Evolutionary conservation across 2,113 vertebrate species (phyloP).

Genomic region (Brachionichthys hirsutus): DNA sequence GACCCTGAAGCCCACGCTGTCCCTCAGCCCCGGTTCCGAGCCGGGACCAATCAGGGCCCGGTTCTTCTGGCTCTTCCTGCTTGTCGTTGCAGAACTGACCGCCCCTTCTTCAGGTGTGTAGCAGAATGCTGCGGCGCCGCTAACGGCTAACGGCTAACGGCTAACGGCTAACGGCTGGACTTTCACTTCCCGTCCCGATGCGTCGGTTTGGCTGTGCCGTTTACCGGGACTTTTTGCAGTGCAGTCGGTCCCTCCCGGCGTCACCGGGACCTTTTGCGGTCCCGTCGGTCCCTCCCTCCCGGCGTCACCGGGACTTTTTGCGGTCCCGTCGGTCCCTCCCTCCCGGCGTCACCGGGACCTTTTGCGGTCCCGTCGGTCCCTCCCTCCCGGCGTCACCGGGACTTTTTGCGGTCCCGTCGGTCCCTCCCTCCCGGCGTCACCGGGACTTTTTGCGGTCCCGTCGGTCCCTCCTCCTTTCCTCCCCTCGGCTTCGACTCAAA

Average conservation of each 20-base stretch:
- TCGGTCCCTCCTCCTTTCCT: constrained; percentile 46
- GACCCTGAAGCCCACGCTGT: constrained; percentile 26
- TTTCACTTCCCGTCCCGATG: too few species aligned
- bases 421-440: too few species aligned
- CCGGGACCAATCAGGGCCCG: too few species aligned
- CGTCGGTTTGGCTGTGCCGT: too few species aligned
- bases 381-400: too few species aligned
- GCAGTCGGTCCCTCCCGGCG: constrained; percentile 44
- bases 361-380: constrained; percentile 40
- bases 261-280: constrained; percentile 33
- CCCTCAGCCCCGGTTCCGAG: constrained; percentile 47
- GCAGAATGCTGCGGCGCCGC: too few species aligned
- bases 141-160: too few species aligned
- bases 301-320: constrained; percentile 29
- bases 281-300: too few species aligned
- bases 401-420: constrained; percentile 41
- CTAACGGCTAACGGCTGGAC: too few species aligned
- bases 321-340: constrained; percentile 44
- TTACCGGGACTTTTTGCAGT: constrained; percentile 33
- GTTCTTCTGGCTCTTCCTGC: too few species aligned
- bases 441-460: constrained; percentile 41
- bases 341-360: constrained; percentile 31
- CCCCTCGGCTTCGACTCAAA: constrained; percentile 64
- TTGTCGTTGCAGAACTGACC: too few species aligned
- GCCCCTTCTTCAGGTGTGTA: too few species aligned